Evolutionary conservation across 2,797 vertebrate genomes (phyloP), one percentile per base, ranked within the genome.

Genomic region (Acanthurus tractus): DNA sequence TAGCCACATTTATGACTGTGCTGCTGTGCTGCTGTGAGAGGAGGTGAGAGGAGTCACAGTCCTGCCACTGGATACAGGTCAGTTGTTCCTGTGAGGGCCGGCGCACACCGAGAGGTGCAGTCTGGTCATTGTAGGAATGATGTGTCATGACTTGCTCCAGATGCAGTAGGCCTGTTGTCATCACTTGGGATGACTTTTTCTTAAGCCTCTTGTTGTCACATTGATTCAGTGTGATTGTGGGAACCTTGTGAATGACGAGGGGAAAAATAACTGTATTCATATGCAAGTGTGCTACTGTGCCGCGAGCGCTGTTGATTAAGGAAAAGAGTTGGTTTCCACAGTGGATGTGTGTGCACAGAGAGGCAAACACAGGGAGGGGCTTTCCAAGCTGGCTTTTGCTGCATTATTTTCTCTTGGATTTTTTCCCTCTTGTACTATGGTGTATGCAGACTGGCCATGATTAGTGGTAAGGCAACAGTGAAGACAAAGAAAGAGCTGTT

Each of bases 31-130:
- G 84, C 84, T 81, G 75, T 87, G 81, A 83, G 88, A 94, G 91
- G 81, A 76, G 92, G 93, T 95, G 93, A 94, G 92, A 82, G 95
- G 94, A 96, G 92, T 95, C 94, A 93, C 93, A 88, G 90, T 93
- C 93, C 93, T 93, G 93, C 81, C 94, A 91, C 75, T 93, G 94
- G 95, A 96, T 96, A 93, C 96, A 98, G 97, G 97, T 98, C 94
- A 96, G 97, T 97, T 94, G 88, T 78, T 87, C 78, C 85, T 89
- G 83, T 62, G 59, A 83, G 85, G 81, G 83, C 82, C 76, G 45
- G 48, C 62, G 67, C 50, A 65, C 56, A 49, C 65, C 38, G 29
- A 46, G 56, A 45, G 63, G 83, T 83, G 72, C 40, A 59, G 80
- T 82, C 64, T 81, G 84, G 82, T 80, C 86, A 85, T 68, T 68